Base-by-base conservation (phyloP, 1,140 invertebrate species). In the Hylaeus anthracinus region DNA sequence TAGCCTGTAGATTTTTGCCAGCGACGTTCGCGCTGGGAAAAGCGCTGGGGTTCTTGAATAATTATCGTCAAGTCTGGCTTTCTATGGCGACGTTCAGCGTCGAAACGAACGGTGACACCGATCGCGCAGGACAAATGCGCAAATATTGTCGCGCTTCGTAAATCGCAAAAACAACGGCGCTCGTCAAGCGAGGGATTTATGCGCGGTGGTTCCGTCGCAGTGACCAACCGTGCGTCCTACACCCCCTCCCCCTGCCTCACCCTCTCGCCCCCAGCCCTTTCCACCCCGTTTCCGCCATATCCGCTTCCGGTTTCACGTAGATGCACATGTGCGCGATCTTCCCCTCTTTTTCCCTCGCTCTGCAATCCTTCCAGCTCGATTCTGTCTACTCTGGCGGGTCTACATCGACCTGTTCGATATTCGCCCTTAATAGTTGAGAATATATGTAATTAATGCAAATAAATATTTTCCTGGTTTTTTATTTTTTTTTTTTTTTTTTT, bases 121-220 rank as follows among this genome's bases (percentile, higher is more conserved):
- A 86, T 85, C 83, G 83, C 79, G 66, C 65, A 63, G 39, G 72
- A 81, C 76, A 58, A 86, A 83, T 71, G 77, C 63, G 81, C 76
- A 81, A 87, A 87, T 86, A 86, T 87, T 83, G 85, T 78, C 56
- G 69, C 73, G 84, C 77, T 86, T 74, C 81, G 84, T 86, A 86
- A 86, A 86, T 83, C 84, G 73, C 64, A 86, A 83, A 87, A 87
- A 87, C 81, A 83, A 87, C 85, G 84, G 83, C 48, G 71, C 75
- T 86, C 80, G 85, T 86, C 84, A 76, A 86, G 71, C 81, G 64
- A 15, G 60, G 76, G 74, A 86, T 85, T 86, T 85, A 85, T 86
- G 74, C 71, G 60, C 45, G 70, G 58, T 10, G 75, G 84, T 86
- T 83, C 85, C 85, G 75, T 86, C 72, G 83, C 73, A 78, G 51